Base-by-base conservation (phyloP, 2,113 vertebrate genomes). In the Eleginops maclovinus region DNA sequence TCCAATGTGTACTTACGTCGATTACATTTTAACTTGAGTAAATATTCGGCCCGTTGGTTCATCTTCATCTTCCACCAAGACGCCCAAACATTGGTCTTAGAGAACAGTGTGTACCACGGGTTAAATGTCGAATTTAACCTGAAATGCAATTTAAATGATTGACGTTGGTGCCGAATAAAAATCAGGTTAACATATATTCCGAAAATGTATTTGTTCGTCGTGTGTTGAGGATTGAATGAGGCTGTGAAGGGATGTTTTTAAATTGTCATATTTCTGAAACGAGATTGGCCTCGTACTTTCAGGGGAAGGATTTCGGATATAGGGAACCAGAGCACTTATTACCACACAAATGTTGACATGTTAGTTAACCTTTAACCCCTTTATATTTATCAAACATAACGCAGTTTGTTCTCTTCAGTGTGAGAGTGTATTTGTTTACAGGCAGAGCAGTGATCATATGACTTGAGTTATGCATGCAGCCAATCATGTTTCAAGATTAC, bases 381-480 rank as follows among this genome's bases (percentile, higher is more conserved):
- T 31, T 36, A 31, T 36, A 10, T 43, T 15, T 9, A 16, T n/a
- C 8, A 22, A 1, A 44, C 4, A 43, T 55, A 3, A 6, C 17
- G 7, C 15, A 26, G 4, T 3, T 26, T 43, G 6, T 28, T 16
- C 21, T 62, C 6, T 7, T 51, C 26, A 15, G 0, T 24, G 14
- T 17, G 43, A 21, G 1, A 10, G n/a, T 26, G 14, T 36, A 46
- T 31, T 58, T 75, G 83, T 80, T 81, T 73, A 69, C 59, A 70
- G 40, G 68, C 59, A 6, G 31, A 46, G 9, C 40, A 64, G 16
- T 12, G 72, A 61, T 93, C 93, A 92, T 76, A 78, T 93, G 93
- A 92, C 75, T 43, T 36, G 31, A 36, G 31, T 36, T 36, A 36
- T 36, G 6, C 31, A 59, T 41, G 21, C 9, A 60, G 64, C 60